Evolutionary conservation across 2,797 vertebrate genomes (phyloP), one percentile per base, ranked within the genome.

Genomic region (Cryptoprocta ferox): DNA sequence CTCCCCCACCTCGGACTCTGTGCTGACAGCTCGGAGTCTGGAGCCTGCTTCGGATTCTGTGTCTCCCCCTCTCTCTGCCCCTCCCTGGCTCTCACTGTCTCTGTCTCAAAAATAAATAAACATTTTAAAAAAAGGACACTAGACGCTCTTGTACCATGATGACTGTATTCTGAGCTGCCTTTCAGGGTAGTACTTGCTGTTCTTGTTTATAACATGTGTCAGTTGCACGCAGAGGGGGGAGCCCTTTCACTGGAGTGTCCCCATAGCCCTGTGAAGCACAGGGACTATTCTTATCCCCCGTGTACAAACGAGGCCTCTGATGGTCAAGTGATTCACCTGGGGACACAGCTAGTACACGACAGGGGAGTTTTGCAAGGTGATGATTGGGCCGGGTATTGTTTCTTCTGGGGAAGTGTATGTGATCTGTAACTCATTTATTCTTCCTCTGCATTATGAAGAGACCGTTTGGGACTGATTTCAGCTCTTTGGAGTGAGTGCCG

Each of bases 161-260:
- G 73, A 10, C 13, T 1, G 5, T 16, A 6, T 14, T 45, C 50
- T 48, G 65, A 78, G 59, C 79, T 89, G 78, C 37, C 32, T 91
- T 53, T 2, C 12, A 14, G 61, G 26, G 8, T 48, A 6, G 10
- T 9, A 1, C 15, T 42, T 8, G 48, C 56, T 9, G 3, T 53
- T 61, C 13, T 50, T 32, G 4, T 37, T 70, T 85, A 6, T 35
- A 65, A 35, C 16, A 0, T 3, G 59, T 9, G 4, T 16, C 26
- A 32, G 39, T 2, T 66, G n/a, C 14, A 0, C 21, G 53, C 8
- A 2, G 19, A 3, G 45, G 13, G 14, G 21, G 9, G 76, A n/a
- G 48, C n/a, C 26, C 18, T 11, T 9, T 21, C 4, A 1, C 5
- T 39, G 21, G 30, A 14, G 19, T 2, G 9, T 35, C 9, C 1